These are phyloP conservation scores for Alviniconcha strummeri DNA, from an alignment of 2,888 invertebrate genomes.

Conservation along the genomic window DNA sequence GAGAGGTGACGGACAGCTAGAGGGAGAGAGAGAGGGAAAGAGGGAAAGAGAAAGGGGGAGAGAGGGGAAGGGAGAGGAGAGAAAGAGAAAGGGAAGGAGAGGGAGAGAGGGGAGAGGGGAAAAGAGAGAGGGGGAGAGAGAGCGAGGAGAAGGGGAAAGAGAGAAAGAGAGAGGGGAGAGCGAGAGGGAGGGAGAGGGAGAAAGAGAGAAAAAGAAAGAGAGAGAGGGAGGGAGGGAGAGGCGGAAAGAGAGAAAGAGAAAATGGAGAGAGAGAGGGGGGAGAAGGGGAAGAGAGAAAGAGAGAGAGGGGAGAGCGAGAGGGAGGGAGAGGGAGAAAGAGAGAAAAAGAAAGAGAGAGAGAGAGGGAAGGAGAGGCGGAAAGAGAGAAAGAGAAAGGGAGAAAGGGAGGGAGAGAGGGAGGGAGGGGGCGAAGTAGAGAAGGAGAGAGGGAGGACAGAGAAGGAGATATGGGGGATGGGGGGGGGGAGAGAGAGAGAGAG, in stretches of 20 bases:
- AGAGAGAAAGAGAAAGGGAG: background rate
- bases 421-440: background rate
- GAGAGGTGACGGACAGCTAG: background rate
- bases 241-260: constrained; percentile 1
- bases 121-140: background rate
- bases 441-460: background rate
- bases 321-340: background rate
- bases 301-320: background rate
- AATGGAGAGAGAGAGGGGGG: background rate
- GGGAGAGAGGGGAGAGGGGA: background rate
- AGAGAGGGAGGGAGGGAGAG: background rate
- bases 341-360: background rate
- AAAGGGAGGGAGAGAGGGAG: background rate
- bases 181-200: background rate
- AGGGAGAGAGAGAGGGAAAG: background rate
- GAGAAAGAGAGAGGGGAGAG: background rate
- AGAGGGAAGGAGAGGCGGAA: background rate
- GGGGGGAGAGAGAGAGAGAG: background rate
- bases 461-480: too few relatives aligned
- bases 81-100: too few relatives aligned
- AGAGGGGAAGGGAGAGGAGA: background rate
- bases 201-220: background rate
- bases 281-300: background rate
- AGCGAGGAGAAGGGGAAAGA: constrained; percentile 2
- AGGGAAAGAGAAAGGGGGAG: background rate